Evolutionary conservation across 2,888 invertebrate genomes (phyloP).

Genomic region (Didymodactylos carnosus): DNA sequence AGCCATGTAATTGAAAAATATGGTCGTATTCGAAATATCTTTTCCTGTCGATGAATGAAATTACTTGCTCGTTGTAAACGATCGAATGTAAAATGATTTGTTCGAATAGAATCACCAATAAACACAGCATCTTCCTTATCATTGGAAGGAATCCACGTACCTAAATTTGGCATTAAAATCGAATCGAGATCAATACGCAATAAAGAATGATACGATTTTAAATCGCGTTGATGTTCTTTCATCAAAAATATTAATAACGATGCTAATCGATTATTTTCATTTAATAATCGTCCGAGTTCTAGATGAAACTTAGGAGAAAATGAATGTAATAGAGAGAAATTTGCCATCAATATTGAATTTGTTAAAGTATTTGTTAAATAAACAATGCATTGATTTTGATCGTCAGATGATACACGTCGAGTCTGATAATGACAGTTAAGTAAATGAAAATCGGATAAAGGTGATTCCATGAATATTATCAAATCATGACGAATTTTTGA

Average conservation of each 20-base stretch:
- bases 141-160: neutral
- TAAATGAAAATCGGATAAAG: neutral
- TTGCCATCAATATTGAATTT: neutral
- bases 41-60: neutral
- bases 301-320: neutral
- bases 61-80: neutral
- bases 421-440: neutral
- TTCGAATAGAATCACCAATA: neutral
- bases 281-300: neutral
- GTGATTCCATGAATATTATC: neutral
- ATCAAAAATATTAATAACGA: neutral
- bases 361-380: neutral
- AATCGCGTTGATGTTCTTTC: neutral
- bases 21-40: neutral
- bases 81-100: neutral
- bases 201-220: neutral
- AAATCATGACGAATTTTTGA: neutral
- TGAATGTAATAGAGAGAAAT: neutral
- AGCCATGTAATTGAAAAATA: neutral
- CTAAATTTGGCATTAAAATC: neutral
- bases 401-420: neutral
- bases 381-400: neutral
- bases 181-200: neutral
- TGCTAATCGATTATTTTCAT: neutral
- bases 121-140: neutral